Base-by-base conservation (phyloP, 2,797 vertebrate genomes). In the Chanos chanos region DNA sequence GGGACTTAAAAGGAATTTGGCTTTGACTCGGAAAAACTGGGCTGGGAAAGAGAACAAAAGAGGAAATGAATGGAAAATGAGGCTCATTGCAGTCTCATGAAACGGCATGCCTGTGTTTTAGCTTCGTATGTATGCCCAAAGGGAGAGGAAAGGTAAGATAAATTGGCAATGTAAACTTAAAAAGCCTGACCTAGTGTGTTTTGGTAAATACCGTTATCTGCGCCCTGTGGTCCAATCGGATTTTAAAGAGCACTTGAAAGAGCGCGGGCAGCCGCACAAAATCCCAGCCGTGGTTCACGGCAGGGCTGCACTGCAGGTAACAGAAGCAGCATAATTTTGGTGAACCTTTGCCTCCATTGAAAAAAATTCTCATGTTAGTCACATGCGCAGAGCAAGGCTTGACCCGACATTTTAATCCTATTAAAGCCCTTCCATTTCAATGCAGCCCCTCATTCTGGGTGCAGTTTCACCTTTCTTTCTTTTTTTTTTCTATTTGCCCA, bases 301-400 rank as follows among this genome's bases (percentile, higher is more conserved):
- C 37, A 40, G n/a, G 12, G 45, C 25, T 15, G 8, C 15, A 48
- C 4, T 45, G 12, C 43, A 36, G n/a, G 19, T 43, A 12, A 56
- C 18, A 12, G 22, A 33, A 27, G 22, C 8, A 4, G 15, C 28
- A n/a, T n/a, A n/a, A n/a, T n/a, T n/a, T n/a, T n/a, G n/a, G n/a
- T n/a, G n/a, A n/a, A n/a, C n/a, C n/a, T n/a, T n/a, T n/a, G n/a
- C n/a, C n/a, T n/a, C n/a, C n/a, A n/a, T n/a, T n/a, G n/a, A n/a
- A n/a, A 28, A 56, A 54, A 62, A 59, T 62, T 54, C 48, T 33
- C 22, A 59, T 44, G 68, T 56, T 61, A 65, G 47, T 61, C 45
- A 61, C 49, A 68, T 43, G 56, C 51, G 67, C 30, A 31, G 59
- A 55, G 45, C 36, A 60, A 51, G 55, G 37, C 37, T 45, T 43